These are phyloP conservation scores for Cryptoblepharus egeriae DNA, from an alignment of 2,797 vertebrate genomes.

Conservation along the genomic window DNA sequence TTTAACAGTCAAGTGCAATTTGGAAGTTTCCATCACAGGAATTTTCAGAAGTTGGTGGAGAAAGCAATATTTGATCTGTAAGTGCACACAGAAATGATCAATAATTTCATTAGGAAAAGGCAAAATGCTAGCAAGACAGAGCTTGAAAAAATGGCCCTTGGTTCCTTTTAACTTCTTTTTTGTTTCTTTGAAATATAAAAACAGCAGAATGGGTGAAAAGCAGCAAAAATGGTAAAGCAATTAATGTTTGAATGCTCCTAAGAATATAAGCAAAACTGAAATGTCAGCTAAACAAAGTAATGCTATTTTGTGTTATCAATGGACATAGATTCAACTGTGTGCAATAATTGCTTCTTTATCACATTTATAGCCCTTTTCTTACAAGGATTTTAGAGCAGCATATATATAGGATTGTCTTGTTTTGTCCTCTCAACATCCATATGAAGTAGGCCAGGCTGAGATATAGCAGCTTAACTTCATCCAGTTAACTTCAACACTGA, in stretches of 20 bases:
- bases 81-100: conserved; percentile 37
- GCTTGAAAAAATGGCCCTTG: conserved; percentile 7
- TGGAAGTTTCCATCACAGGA: conserved; percentile 7
- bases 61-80: conserved; percentile 31
- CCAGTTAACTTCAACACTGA: not conserved
- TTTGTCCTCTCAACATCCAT: not conserved
- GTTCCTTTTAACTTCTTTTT: not conserved
- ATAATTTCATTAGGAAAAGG: conserved; percentile 31
- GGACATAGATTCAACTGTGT: not conserved
- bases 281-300: not conserved
- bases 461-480: not conserved
- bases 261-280: not conserved
- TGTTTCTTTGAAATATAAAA: not conserved
- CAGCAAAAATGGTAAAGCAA: not conserved
- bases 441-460: not conserved
- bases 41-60: conserved; percentile 16
- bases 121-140: conserved; percentile 12
- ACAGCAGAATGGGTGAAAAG: not conserved
- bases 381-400: not conserved
- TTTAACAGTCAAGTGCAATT: conserved; percentile 13
- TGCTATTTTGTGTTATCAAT: not conserved
- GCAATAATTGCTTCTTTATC: not conserved
- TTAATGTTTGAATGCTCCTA: not conserved
- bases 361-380: not conserved
- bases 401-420: not conserved